phyloP scores from a whole-genome alignment of 2,113 vertebrate genomes.

The Cromileptes altivelis region DNA sequence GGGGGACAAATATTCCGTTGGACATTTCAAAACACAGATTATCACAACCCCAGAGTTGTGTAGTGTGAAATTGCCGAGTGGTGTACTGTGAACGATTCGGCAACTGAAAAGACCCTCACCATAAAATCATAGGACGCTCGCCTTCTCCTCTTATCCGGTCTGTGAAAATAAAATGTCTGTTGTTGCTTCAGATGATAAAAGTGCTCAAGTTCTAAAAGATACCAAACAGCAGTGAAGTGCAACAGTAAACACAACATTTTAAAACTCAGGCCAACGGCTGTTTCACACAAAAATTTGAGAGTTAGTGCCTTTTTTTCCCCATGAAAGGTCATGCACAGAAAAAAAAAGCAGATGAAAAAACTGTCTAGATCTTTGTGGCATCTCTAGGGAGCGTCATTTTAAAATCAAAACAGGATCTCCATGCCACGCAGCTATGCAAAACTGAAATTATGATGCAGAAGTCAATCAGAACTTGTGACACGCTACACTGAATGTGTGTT shows the following conservation, averaged over 20 bases:
- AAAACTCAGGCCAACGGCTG: constrained; percentile 13
- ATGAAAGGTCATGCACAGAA: constrained; percentile 10
- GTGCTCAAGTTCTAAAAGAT: constrained; percentile 42
- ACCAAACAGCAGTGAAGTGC: constrained; percentile 47
- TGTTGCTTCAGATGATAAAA: constrained; percentile 54
- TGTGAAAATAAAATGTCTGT: constrained; percentile 47
- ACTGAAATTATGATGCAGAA: background rate
- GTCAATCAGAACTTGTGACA: background rate
- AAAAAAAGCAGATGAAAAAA: background rate
- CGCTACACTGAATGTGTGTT: background rate
- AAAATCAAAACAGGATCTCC: background rate
- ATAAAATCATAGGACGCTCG: constrained; percentile 31
- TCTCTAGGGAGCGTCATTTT: background rate
- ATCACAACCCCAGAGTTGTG: constrained; percentile 53
- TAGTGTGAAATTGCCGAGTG: constrained; percentile 67
- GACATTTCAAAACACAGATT: constrained; percentile 66
- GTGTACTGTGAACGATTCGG: constrained; percentile 47
- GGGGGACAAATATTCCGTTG: constrained; percentile 48
- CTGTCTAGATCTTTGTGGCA: background rate
- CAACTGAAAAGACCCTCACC: constrained; percentile 44
- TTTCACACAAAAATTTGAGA: too few relatives aligned
- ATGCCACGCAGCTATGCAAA: background rate
- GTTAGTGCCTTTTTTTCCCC: background rate
- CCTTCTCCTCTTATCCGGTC: constrained; percentile 24
- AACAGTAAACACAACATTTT: constrained; percentile 38